A percentile compares a stretch with the other conserved stretches of the same genome.
phyloP scores from a whole-genome alignment of 2,797 vertebrate genomes.

The Hydrocynus forskahlii region DNA sequence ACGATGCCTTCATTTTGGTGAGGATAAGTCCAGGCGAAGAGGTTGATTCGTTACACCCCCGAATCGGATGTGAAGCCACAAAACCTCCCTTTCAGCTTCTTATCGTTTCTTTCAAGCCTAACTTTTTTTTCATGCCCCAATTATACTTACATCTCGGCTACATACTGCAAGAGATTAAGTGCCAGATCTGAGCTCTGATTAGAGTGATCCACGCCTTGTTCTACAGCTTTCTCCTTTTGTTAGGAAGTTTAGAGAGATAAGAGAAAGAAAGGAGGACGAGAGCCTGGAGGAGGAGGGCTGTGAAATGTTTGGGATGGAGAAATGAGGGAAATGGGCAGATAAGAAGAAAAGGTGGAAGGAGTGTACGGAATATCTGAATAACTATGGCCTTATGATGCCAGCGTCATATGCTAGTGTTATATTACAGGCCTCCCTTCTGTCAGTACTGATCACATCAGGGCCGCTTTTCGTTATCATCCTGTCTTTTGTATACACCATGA shows the following conservation, averaged over 20 bases:
- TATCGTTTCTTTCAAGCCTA: conserved; percentile 63
- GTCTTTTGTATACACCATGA: conserved; percentile 5
- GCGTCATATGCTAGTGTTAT: neutral
- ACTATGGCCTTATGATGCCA: too few relatives aligned
- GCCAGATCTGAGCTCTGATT: conserved; percentile 54
- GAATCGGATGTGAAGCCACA: conserved; percentile 68
- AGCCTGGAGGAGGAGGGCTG: conserved; percentile 29
- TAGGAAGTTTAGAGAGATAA: conserved; percentile 55
- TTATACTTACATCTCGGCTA: conserved; percentile 58
- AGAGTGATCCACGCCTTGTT: conserved; percentile 59
- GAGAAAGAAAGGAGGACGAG: conserved; percentile 45
- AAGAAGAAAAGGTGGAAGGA: conserved; percentile 6
- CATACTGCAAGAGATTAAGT: conserved; percentile 3
- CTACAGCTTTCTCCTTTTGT: conserved; percentile 48
- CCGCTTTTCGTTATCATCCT: conserved; percentile 13
- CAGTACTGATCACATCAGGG: conserved; percentile 5
- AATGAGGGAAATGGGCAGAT: neutral
- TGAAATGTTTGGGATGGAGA: neutral
- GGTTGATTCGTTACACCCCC: conserved; percentile 73
- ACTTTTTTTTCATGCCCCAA: conserved; percentile 68
- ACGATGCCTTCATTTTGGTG: conserved; percentile 69
- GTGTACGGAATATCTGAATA: too few relatives aligned
- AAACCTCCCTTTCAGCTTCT: conserved; percentile 64
- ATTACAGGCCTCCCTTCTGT: neutral
- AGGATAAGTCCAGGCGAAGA: conserved; percentile 62